Evolutionary conservation across 2,888 invertebrate genomes (phyloP), one percentile per base, ranked within the genome.

Genomic region (Bunonema sp.): DNA sequence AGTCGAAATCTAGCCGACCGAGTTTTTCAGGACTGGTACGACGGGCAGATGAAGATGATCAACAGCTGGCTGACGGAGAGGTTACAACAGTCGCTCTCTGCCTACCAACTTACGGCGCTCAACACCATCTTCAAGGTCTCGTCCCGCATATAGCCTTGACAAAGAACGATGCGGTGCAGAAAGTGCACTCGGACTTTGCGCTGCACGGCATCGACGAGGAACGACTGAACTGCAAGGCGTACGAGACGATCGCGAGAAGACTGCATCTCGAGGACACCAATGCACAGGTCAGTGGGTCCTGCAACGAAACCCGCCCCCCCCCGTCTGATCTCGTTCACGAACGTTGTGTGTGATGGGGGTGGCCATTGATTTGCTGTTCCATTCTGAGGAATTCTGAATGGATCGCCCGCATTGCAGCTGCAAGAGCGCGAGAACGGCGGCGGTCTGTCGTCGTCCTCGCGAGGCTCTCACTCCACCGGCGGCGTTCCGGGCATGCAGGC

Each of bases 141-240:
- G 41, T 24, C 8, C 7, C n/a, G 5, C 8, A 7, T 7, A 7
- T 15, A 37, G 12, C 5, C 34, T 16, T 33, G 37, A 37, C 19
- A 42, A 52, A 33, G 4, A 22, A 19, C 2, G 10, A 3, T 10
- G 12, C 12, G 1, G 61, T 68, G 19, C 74, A 93, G 85, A 97
- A 97, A 82, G 80, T 91, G 72, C 91, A 89, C 76, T 85, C 88
- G 35, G 93, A 97, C 74, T 97, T 93, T 74, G 93, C 93, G 75
- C 79, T 97, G 46, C 93, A 97, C 76, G 93, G 93, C 53, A 89
- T 97, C 33, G 85, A 87, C 72, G 91, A 93, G 68, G 89, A 91
- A 70, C 85, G 86, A 71, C 76, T 97, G 44, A 88, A 89, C 75
- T 86, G 85, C 48, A 89, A 89, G 76, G 79, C 80, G 57, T 93